Evolutionary conservation across 1,140 invertebrate species (phyloP).

Genomic region (Drosophila ohnishii): DNA sequence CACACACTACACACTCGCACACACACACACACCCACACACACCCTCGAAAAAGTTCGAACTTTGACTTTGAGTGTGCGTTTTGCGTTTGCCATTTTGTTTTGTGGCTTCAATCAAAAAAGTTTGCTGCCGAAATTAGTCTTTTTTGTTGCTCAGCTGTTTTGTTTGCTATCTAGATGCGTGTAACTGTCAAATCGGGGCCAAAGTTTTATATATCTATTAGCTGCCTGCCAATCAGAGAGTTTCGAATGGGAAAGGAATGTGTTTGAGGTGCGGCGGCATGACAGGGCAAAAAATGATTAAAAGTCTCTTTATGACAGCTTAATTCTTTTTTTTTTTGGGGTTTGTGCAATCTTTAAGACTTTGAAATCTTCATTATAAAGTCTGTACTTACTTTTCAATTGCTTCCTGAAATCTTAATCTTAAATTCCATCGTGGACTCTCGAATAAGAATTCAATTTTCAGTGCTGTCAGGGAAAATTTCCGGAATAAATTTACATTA

Average conservation of each 20-base stretch:
- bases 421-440: conserved; percentile 12
- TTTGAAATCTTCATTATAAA: neutral
- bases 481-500: conserved; percentile 62
- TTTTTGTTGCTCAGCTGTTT: conserved; percentile 50
- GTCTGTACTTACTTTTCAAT: conserved; percentile 12
- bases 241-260: conserved; percentile 42
- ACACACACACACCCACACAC: conserved; percentile 19
- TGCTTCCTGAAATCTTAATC: neutral
- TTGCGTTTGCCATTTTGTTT: conserved; percentile 23
- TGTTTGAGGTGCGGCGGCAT: conserved; percentile 52
- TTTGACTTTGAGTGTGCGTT: conserved; percentile 57
- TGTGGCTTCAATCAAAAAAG: conserved; percentile 73
- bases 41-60: conserved; percentile 34
- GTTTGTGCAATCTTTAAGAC: conserved; percentile 20
- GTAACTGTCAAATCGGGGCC: conserved; percentile 39
- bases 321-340: conserved; percentile 44
- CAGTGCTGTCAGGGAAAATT: conserved; percentile 38
- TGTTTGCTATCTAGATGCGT: conserved; percentile 26
- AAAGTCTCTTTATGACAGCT: conserved; percentile 59
- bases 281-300: conserved; percentile 53
- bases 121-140: conserved; percentile 54
- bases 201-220: conserved; percentile 48
- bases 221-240: conserved; percentile 65
- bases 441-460: conserved; percentile 54
- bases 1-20: conserved; percentile 23